Conservation (phyloP, 2,113 vertebrate genomes). For the Amazona vittata region DNA sequence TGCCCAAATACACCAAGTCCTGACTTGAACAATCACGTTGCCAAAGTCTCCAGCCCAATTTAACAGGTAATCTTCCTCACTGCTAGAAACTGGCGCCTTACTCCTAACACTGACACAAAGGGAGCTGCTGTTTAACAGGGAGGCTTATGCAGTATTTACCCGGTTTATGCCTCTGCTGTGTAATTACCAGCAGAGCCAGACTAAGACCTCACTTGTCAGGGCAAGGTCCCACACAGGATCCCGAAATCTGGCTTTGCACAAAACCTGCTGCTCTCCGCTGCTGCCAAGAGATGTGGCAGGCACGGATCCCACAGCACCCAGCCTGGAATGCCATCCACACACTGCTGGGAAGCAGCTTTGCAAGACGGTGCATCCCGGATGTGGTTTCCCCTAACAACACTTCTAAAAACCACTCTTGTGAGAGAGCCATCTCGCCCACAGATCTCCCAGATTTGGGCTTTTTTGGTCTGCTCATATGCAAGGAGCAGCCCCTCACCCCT, state of each 20-base stretch:
- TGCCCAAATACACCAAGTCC: background rate
- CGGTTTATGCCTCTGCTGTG: background rate
- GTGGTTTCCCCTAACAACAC: background rate
- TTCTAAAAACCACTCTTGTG: background rate
- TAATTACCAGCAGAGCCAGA: background rate
- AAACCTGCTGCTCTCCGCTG: accelerated
- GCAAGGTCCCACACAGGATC: background rate
- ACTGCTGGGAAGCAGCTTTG: background rate
- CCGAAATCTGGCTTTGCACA: background rate
- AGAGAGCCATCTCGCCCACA: background rate
- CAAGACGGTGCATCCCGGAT: background rate
- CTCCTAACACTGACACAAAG: background rate
- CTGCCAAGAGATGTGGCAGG: background rate
- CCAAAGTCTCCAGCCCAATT: background rate
- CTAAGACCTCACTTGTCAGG: background rate
- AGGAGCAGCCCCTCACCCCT: background rate
- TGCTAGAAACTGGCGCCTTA: background rate
- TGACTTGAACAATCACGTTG: background rate
- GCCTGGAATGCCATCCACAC: background rate
- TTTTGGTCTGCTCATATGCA: background rate
- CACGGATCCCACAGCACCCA: background rate
- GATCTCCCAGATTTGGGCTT: background rate
- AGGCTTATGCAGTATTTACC: background rate
- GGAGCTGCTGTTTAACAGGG: background rate
- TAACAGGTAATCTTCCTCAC: background rate